Base-by-base conservation (phyloP, 2,888 invertebrate species). In the Tenthredo amoena region DNA sequence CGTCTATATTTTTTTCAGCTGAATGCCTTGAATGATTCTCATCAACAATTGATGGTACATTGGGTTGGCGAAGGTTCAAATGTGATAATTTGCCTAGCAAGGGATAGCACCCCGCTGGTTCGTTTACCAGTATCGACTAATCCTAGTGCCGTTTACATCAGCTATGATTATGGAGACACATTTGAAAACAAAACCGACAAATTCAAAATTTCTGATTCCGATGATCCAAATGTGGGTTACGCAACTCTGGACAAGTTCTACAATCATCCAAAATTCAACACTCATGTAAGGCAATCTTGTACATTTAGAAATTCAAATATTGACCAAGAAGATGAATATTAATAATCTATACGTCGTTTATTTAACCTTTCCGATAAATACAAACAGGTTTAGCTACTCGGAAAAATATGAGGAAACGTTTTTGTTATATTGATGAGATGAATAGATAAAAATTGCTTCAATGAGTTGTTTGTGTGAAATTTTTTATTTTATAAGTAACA, bases 11-110 rank as follows among this genome's bases (percentile, higher is more conserved):
- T 40, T 91, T 94, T 94, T 50, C 95, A 98, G 98, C 95, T 96
- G 84, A 96, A 96, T 87, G 94, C 95, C 86, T 94, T 98, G 34
- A 97, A 98, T 94, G 98, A 98, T 94, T 96, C 96, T 87, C 98
- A 98, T 92, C 97, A 97, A 90, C 97, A 98, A 92, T 94, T 98
- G 90, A 97, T 98, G 95, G 98, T 98, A 12, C 98, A 98, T 93
- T 98, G 98, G 98, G 97, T 98, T 15, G 98, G 98, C 40, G 97
- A 97, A 93, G 96, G 96, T 31, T 97, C 97, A 86, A 96, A 97
- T 93, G 97, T 98, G 43, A 97, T 98, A 89, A 96, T 98, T 88
- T 98, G 98, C 90, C 94, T 98, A 87, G 97, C 98, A 2, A 95
- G 96, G 89, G 97, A 98, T 92, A 96, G 96, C 18, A 94, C 94